Base-by-base conservation (phyloP, 1,140 invertebrate species). In the Drosophila santomea region DNA sequence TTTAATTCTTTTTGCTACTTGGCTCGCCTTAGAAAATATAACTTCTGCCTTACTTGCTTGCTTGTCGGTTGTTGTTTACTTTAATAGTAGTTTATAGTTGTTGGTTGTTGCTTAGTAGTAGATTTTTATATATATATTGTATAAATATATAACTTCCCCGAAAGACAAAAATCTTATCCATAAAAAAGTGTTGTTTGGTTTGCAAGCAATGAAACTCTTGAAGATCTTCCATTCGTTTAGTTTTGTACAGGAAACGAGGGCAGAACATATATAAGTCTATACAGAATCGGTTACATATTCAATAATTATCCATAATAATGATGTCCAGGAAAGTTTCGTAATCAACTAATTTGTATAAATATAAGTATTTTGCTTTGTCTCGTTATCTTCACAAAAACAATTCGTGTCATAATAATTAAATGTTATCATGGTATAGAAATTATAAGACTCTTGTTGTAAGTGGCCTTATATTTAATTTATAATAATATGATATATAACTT, bases 261-360 rank as follows among this genome's bases (percentile, higher is more conserved):
- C 32, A 20, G 12, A 66, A 44, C 32, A 43, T 35, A 35, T 35
- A 35, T n/a, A 67, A 67, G 59, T 67, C 59, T 67, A 45, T 66
- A 68, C 60, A 68, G 14, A 59, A 59, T 38, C 35, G 44, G 32
- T 59, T 59, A 59, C 48, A 68, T 32, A 8, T 51, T 43, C 43
- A 68, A 38, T 51, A 68, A 68, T 68, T 68, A 68, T 64, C 38
- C 60, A 44, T 68, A 68, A 68, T 68, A 68, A 68, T 68, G 60
- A 64, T 68, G 36, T 68, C 38, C 64, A 68, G 64, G 59, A 64
- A 68, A 68, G 60, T 68, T 68, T 38, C 60, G 48, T 68, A 68
- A 44, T 67, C 59, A 67, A 67, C 64, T 67, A 67, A 67, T 64
- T 67, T 67, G 60, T 67, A 67, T 67, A 67, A 67, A 35, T 67